These are phyloP conservation scores for Paracyclopina nana DNA, from an alignment of 1,140 invertebrate genomes.

Conservation along the genomic window DNA sequence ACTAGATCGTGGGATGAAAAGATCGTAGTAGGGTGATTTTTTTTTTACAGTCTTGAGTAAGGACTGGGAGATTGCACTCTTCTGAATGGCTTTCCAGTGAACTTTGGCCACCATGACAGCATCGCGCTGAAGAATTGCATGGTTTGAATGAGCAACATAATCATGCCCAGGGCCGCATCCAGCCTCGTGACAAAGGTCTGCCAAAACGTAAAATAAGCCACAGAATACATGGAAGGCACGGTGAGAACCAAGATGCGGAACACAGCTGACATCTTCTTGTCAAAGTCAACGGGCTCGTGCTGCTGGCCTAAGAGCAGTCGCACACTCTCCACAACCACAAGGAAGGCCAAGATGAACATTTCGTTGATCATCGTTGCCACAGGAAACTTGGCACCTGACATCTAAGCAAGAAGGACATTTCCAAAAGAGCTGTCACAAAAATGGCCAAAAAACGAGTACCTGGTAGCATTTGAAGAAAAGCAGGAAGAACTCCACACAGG, in stretches of 20 bases:
- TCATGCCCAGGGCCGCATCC: neutral
- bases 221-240: slow-evolving; percentile 6
- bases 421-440: no score
- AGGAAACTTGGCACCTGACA: neutral
- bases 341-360: neutral
- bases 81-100: no score
- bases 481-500: slow-evolving; percentile 7
- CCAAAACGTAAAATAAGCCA: slow-evolving; percentile 1
- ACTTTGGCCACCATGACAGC: no score
- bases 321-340: neutral
- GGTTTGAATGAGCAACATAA: slow-evolving; percentile 7
- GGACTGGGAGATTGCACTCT: no score
- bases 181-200: slow-evolving; percentile 1
- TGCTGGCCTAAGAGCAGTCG: slow-evolving; percentile 9
- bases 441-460: no score
- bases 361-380: slow-evolving; percentile 13
- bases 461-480: slow-evolving; percentile 2
- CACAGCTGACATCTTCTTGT: neutral
- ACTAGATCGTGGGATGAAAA: no score
- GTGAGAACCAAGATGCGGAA: slow-evolving; percentile 8
- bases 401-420: no score
- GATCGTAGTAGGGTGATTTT: no score
- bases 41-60: no score
- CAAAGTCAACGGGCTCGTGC: slow-evolving; percentile 5
- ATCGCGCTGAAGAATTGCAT: neutral